phyloP scores from a whole-genome alignment of 2,797 vertebrate species.

The Bovichtus diacanthus region DNA sequence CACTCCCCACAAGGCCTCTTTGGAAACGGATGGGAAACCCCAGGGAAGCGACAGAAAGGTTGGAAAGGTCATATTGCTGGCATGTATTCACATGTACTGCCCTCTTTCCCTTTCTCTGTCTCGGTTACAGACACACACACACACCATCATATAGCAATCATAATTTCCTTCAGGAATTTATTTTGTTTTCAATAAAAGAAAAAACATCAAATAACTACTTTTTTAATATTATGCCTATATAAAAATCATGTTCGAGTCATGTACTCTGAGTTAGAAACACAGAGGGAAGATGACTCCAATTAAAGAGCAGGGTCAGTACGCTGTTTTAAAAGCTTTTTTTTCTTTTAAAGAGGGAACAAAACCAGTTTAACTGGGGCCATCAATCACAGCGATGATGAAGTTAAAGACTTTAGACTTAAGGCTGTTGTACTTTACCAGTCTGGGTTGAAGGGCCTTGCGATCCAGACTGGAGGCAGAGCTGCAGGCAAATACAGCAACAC shows the following conservation, averaged over 20 bases:
- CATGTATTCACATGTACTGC: slow-evolving; percentile 31
- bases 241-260: slow-evolving; percentile 10
- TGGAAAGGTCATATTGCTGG: slow-evolving; percentile 73
- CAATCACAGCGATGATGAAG: slow-evolving; percentile 37
- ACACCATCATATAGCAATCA: background rate
- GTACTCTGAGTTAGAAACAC: slow-evolving; percentile 3
- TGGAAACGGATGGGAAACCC: slow-evolving; percentile 75
- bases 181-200: background rate
- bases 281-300: background rate
- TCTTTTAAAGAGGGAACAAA: slow-evolving; percentile 31
- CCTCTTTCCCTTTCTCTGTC: background rate
- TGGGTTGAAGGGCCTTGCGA: slow-evolving; percentile 22
- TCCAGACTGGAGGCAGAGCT: slow-evolving; percentile 22
- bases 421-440: slow-evolving; percentile 24
- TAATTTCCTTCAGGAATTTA: background rate
- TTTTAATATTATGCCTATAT: slow-evolving; percentile 1
- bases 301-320: background rate
- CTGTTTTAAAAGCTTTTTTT: background rate
- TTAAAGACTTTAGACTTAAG: slow-evolving; percentile 17
- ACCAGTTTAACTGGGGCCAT: slow-evolving; percentile 35
- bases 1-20: slow-evolving; percentile 64
- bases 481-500: slow-evolving; percentile 39
- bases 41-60: slow-evolving; percentile 66
- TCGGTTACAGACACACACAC: background rate
- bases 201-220: background rate